phyloP scores from a whole-genome alignment of 2,888 invertebrate species.

The Silvanus unidentatus region DNA sequence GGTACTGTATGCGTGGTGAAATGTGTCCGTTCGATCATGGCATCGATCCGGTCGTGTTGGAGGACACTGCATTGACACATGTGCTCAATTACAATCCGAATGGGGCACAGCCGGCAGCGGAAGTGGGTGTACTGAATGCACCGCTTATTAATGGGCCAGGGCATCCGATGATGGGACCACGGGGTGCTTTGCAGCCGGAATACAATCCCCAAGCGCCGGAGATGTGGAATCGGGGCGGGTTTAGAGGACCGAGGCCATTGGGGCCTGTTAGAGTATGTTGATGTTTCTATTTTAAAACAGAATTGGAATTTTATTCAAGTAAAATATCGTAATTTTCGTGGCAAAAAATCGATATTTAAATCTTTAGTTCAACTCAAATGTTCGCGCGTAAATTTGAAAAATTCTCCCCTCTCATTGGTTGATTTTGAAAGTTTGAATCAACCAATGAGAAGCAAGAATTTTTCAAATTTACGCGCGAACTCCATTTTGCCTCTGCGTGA shows the following conservation, averaged over 20 bases:
- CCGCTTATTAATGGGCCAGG: slow-evolving; percentile 37
- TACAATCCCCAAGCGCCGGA: slow-evolving; percentile 46
- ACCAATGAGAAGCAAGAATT: too few relatives aligned
- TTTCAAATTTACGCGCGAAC: too few relatives aligned
- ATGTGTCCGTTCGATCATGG: slow-evolving; percentile 97
- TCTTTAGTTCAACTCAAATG: too few relatives aligned
- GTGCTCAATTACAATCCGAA: slow-evolving; percentile 52
- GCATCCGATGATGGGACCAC: slow-evolving; percentile 39
- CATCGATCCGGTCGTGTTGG: slow-evolving; percentile 89
- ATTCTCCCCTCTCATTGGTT: too few relatives aligned
- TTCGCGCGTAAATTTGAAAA: too few relatives aligned
- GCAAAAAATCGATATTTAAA: too few relatives aligned
- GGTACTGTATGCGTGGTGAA: slow-evolving; percentile 86
- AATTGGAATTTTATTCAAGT: too few relatives aligned
- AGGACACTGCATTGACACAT: slow-evolving; percentile 65
- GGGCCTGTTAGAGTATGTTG: slow-evolving; percentile 33
- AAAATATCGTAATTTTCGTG: too few relatives aligned
- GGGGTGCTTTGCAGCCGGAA: slow-evolving; percentile 30
- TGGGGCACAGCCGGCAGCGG: slow-evolving; percentile 35
- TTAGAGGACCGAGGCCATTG: slow-evolving; percentile 37
- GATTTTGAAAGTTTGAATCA: too few relatives aligned
- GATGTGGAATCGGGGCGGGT: slow-evolving; percentile 39
- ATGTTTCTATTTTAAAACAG: neutral
- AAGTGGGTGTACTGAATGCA: slow-evolving; percentile 24
- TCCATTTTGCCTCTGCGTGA: too few relatives aligned